Conservation (phyloP, 2,888 invertebrate species). For the Plebejus anna region DNA sequence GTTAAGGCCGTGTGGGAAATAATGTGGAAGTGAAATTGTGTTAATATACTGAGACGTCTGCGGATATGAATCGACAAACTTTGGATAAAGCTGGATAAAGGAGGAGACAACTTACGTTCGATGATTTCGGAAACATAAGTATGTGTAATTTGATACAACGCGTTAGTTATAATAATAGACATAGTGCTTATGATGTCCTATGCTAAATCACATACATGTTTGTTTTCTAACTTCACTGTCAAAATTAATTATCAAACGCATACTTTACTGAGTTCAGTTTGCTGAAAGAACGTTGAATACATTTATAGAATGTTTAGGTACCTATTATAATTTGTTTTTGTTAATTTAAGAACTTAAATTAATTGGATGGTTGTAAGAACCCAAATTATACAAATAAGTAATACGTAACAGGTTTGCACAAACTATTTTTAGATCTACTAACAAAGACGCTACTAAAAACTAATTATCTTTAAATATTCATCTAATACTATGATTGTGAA, state of each 20-base stretch:
- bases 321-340: no score
- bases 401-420: no score
- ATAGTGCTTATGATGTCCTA: no score
- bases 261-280: neutral
- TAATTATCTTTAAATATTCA: neutral
- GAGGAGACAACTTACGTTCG: no score
- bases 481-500: conserved; percentile 36
- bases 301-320: neutral
- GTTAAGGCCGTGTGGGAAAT: neutral
- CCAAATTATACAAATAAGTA: neutral
- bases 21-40: neutral
- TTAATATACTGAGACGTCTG: neutral
- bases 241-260: no score
- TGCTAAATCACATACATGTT: neutral
- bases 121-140: no score
- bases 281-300: neutral
- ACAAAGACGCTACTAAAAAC: neutral
- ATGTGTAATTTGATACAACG: no score
- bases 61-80: neutral
- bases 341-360: no score
- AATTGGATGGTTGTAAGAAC: neutral
- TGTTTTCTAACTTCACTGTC: no score
- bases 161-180: no score
- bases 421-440: no score
- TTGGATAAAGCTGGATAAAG: neutral